phyloP scores from a whole-genome alignment of 2,888 invertebrate genomes.

The Chydorus sphaericus region DNA sequence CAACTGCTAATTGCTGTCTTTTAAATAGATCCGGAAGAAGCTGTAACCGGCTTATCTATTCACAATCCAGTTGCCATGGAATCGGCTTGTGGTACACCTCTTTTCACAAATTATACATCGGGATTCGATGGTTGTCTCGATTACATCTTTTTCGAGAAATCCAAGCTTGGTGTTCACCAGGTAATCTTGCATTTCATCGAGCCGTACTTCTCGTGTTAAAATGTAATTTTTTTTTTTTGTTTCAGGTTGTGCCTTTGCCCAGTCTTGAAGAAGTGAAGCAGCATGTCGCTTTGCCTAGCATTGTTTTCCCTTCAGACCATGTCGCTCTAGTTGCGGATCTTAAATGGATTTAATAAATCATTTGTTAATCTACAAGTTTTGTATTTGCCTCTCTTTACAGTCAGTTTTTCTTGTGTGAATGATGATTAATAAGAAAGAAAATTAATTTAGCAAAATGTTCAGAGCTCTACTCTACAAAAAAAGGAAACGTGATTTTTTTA shows the following conservation, averaged over 20 bases:
- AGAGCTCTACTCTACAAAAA: background rate
- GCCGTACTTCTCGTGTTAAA: constrained; percentile 19
- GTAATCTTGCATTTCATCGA: constrained; percentile 22
- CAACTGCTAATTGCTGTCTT: background rate
- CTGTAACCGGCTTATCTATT: constrained; percentile 44
- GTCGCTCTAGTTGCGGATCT: constrained; percentile 74
- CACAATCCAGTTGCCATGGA: constrained; percentile 45
- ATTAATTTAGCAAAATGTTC: no score
- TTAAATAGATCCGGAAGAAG: constrained; percentile 44
- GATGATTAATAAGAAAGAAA: no score
- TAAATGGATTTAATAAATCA: constrained; percentile 34
- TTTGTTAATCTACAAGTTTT: no score
- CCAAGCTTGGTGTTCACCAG: constrained; percentile 40
- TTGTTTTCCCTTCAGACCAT: constrained; percentile 87
- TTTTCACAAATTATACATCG: constrained; percentile 69
- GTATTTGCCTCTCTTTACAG: no score
- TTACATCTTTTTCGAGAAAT: constrained; percentile 71
- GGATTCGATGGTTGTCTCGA: constrained; percentile 76
- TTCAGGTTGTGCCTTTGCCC: constrained; percentile 64
- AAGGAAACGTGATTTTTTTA: no score
- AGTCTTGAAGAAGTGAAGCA: constrained; percentile 55
- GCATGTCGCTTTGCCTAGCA: constrained; percentile 68
- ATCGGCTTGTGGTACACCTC: constrained; percentile 71
- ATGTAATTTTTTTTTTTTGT: constrained; percentile 13
- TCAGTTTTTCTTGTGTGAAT: no score